Evolutionary conservation across 2,888 invertebrate species (phyloP).

Genomic region (Cosmia trapezina): DNA sequence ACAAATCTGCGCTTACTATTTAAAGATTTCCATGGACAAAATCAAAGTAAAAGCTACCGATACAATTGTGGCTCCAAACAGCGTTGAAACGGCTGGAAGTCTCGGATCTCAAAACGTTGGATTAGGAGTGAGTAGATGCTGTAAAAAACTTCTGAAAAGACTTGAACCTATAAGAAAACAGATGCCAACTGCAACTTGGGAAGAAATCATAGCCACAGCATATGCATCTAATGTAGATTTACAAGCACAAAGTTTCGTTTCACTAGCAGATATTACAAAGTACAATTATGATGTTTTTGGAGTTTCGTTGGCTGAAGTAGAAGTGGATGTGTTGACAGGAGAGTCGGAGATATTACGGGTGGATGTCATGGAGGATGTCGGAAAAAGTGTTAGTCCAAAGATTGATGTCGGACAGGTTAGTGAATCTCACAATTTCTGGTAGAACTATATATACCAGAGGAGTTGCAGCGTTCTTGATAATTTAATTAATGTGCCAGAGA

Average conservation of each 20-base stretch:
- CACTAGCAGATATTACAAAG: conserved; percentile 56
- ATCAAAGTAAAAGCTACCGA: conserved; percentile 92
- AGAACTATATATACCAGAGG: background rate
- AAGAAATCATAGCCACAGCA: conserved; percentile 85
- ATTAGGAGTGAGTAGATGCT: conserved; percentile 88
- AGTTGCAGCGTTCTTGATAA: background rate
- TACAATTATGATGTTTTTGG: conserved; percentile 85
- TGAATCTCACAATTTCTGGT: background rate
- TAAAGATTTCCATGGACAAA: conserved; percentile 91
- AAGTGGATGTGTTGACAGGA: conserved; percentile 93
- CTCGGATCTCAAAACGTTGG: conserved; percentile 92
- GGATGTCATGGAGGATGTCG: conserved; percentile 92
- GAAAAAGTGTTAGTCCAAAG: conserved; percentile 91
- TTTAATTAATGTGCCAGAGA: background rate
- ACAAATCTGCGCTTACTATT: conserved; percentile 91
- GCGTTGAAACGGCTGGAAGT: conserved; percentile 92
- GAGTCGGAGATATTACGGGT: conserved; percentile 91
- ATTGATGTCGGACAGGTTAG: conserved; percentile 92
- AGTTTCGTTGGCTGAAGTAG: conserved; percentile 91
- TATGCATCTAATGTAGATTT: conserved; percentile 73
- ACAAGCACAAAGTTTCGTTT: conserved; percentile 72
- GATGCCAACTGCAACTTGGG: conserved; percentile 85
- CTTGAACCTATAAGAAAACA: conserved; percentile 81
- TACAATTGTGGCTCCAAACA: conserved; percentile 91
- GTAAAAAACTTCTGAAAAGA: conserved; percentile 83